Percentiles rank a stretch among this genome's conserved stretches.
Conservation (phyloP, 2,113 vertebrate genomes). For the Gasterosteus aculeatus region DNA sequence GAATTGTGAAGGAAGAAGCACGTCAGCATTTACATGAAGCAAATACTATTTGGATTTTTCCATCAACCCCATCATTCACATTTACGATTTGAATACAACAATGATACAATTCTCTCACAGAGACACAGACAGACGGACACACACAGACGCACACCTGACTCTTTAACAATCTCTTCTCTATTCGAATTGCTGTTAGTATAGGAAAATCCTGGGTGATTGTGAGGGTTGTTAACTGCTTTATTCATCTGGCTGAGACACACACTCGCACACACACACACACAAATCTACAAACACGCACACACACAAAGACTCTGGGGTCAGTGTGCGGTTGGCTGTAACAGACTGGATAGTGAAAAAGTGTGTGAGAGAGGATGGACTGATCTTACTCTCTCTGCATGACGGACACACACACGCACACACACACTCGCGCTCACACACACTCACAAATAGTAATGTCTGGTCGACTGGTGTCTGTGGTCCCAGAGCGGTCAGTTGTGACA, state of each 20-base stretch:
- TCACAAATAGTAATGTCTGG: conserved; percentile 43
- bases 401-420: conserved; percentile 27
- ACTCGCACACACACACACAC: conserved; percentile 43
- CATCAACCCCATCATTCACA: conserved; percentile 24
- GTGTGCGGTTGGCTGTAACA: conserved; percentile 76
- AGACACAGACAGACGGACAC: conserved; percentile 20
- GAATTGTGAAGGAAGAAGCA: neutral
- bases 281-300: conserved; percentile 20
- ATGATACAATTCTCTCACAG: conserved; percentile 36
- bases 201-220: conserved; percentile 65
- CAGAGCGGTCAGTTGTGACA: conserved; percentile 76
- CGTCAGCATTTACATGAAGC: conserved; percentile 7
- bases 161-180: conserved; percentile 44
- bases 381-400: conserved; percentile 46
- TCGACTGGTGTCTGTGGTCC: conserved; percentile 63
- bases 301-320: conserved; percentile 60
- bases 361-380: conserved; percentile 52
- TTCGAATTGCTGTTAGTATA: conserved; percentile 57
- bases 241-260: conserved; percentile 47
- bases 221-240: conserved; percentile 40
- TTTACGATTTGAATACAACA: conserved; percentile 34
- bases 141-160: conserved; percentile 41
- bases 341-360: conserved; percentile 55
- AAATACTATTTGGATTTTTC: conserved; percentile 30
- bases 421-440: conserved; percentile 18